These are phyloP conservation scores for Vanessa cardui DNA, from an alignment of 2,888 invertebrate genomes.

Conservation along the genomic window DNA sequence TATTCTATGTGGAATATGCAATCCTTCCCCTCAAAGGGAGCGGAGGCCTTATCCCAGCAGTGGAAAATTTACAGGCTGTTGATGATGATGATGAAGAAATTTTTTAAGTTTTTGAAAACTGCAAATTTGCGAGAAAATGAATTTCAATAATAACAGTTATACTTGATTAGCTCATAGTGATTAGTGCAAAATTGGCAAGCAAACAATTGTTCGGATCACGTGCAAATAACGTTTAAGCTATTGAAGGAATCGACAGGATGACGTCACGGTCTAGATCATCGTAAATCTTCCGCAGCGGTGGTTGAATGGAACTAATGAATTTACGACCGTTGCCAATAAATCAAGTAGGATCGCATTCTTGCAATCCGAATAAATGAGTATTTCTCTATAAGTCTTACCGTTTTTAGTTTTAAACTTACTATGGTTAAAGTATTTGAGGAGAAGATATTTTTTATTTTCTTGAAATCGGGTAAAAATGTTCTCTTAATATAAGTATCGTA, in stretches of 20 bases:
- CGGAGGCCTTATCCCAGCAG: too few relatives aligned
- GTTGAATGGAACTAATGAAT: conserved; percentile 37
- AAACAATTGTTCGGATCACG: conserved; percentile 20
- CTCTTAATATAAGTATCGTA: too few relatives aligned
- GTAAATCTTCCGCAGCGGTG: conserved; percentile 30
- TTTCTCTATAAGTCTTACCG: conserved; percentile 4
- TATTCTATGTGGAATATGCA: too few relatives aligned
- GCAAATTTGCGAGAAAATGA: neutral
- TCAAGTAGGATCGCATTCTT: conserved; percentile 26
- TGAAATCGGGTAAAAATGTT: neutral
- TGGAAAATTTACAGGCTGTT: too few relatives aligned
- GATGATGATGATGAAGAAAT: too few relatives aligned
- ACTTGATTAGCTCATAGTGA: neutral
- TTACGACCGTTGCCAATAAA: conserved; percentile 34
- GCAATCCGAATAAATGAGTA: conserved; percentile 21
- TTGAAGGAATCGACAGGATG: conserved; percentile 30
- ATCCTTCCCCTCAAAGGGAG: too few relatives aligned
- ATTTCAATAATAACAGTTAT: neutral
- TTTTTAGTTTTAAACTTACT: conserved; percentile 2
- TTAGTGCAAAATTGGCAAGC: conserved; percentile 25
- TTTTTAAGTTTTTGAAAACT: neutral
- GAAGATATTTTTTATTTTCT: neutral
- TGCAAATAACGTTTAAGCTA: conserved; percentile 26
- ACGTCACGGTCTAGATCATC: conserved; percentile 33
- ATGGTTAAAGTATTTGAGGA: neutral